Base-by-base conservation (phyloP, 2,888 invertebrate genomes). In the Tholera decimalis region DNA sequence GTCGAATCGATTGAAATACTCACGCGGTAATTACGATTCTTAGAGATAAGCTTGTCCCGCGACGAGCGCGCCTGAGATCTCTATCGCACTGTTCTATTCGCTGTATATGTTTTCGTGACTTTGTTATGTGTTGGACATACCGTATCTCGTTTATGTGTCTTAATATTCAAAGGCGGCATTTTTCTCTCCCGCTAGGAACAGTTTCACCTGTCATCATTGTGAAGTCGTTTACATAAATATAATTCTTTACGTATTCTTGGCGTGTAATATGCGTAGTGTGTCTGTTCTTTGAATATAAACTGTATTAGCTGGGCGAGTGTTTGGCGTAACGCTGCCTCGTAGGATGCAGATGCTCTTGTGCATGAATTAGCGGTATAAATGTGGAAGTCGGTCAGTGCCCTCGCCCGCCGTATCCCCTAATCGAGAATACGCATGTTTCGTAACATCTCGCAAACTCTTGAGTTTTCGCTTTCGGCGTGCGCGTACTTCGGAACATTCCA, bases 371-470 rank as follows among this genome's bases (percentile, higher is more conserved):
- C 91, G 89, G 92, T 92, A 89, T 93, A 92, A 92, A 93, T 92
- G 90, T 93, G 93, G 93, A 94, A 92, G 91, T 93, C 93, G 95
- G 95, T 93, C 95, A 93, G 88, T 92, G 94, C 92, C 92, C 93
- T 86, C 93, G 87, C 88, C 81, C 73, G 82, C 79, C 88, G 89
- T 89, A 92, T 92, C 91, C 91, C 90, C 92, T 93, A 93, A 93
- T 93, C 91, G 92, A 89, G 88, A 85, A 88, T 87, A 87, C 87
- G 89, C 88, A 73, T 83, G 88, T 94, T 93, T 93, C 93, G 93
- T 92, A 94, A 94, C 84, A 83, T 86, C 82, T 84, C 83, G 84
- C 87, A 76, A 85, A 85, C 88, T 88, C 88, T 89, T 85, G 88
- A 89, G 89, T 89, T 93, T 93, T 93, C 92, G 91, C 91, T 93